Percentiles rank a stretch among this genome's conserved stretches.
phyloP scores from a whole-genome alignment of 1,140 invertebrate genomes.

The Polypedilum vanderplanki region DNA sequence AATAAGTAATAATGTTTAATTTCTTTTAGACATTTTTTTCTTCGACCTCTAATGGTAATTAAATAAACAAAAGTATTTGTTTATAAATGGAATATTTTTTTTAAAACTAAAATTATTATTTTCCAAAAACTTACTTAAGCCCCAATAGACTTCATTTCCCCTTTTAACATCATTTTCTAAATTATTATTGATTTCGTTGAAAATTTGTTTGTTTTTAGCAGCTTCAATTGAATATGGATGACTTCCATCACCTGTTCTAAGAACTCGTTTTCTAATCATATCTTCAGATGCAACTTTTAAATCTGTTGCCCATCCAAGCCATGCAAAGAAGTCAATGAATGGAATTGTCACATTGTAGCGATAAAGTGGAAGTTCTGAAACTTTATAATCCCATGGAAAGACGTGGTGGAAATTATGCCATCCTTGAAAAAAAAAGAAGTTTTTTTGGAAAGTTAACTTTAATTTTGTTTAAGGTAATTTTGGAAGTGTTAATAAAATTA shows the following conservation, averaged over 20 bases:
- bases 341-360: conserved; percentile 44
- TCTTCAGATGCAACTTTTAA: conserved; percentile 44
- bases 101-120: too few relatives aligned
- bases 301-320: conserved; percentile 49
- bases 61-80: too few relatives aligned
- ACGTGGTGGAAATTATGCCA: conserved; percentile 76
- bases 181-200: too few relatives aligned
- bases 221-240: conserved; percentile 32
- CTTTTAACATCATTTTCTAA: too few relatives aligned
- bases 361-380: conserved; percentile 52
- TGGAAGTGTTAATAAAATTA: neutral
- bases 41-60: too few relatives aligned
- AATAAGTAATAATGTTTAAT: too few relatives aligned
- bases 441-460: conserved; percentile 38
- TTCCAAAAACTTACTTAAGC: too few relatives aligned
- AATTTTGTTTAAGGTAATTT: conserved; percentile 46
- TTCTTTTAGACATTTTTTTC: too few relatives aligned
- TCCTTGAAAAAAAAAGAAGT: conserved; percentile 37
- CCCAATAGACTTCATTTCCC: too few relatives aligned
- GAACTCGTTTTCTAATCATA: conserved; percentile 42
- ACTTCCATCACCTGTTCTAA: conserved; percentile 52
- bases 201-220: conserved; percentile 33
- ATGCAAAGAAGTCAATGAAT: conserved; percentile 47
- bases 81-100: too few relatives aligned
- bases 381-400: conserved; percentile 67